Conservation (phyloP, 1,140 invertebrate species). For the Trachelipus rathkii region DNA sequence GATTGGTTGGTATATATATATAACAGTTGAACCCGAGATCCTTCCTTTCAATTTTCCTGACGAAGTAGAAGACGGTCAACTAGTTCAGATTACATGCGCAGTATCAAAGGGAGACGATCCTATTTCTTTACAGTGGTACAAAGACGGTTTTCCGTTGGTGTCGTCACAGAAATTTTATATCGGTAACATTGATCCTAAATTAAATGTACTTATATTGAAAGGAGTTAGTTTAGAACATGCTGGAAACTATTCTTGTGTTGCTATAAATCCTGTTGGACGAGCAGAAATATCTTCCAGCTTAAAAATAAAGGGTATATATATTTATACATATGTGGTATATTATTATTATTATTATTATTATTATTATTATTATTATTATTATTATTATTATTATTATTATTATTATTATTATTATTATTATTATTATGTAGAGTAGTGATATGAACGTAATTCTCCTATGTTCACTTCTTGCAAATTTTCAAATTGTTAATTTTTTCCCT, state of each 20-base stretch:
- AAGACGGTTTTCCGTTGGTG: conserved; percentile 31
- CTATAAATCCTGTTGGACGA: conserved; percentile 77
- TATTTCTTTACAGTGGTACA: conserved; percentile 61
- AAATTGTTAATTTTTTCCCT: no score
- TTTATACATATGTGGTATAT: no score
- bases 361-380: conserved; percentile 3
- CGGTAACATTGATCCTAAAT: conserved; percentile 36
- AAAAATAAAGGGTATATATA: not conserved
- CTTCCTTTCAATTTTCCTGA: conserved; percentile 36
- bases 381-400: not conserved
- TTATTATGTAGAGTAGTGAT: not conserved
- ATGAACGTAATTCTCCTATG: no score
- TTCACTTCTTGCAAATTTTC: no score
- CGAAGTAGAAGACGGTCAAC: conserved; percentile 32
- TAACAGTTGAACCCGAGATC: conserved; percentile 35
- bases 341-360: not conserved
- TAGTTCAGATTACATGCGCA: conserved; percentile 34
- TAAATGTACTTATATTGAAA: conserved; percentile 33
- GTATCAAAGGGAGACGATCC: conserved; percentile 37
- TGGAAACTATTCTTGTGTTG: conserved; percentile 88
- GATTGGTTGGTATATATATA: conserved; percentile 12
- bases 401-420: conserved; percentile 12
- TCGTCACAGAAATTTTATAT: conserved; percentile 35
- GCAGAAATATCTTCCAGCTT: not conserved
- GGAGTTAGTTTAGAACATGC: conserved; percentile 37